Evolutionary conservation across 2,113 vertebrate species (phyloP).

Genomic region (Actenoides lindsayi): DNA sequence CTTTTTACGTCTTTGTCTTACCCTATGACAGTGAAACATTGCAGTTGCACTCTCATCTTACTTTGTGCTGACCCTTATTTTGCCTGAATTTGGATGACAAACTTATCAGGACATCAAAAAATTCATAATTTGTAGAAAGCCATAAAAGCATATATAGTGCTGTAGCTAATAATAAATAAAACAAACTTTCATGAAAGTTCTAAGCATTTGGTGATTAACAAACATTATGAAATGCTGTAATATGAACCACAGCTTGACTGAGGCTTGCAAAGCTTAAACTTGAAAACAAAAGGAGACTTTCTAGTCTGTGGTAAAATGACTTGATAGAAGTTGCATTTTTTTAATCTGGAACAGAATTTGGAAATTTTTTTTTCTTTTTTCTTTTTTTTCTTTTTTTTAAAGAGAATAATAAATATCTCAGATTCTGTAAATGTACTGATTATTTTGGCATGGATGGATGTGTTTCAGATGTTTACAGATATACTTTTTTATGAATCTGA

Average conservation of each 20-base stretch:
- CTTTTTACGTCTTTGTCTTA: not conserved
- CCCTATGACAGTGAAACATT: not conserved
- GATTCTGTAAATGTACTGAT: not conserved
- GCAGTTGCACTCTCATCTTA: not conserved
- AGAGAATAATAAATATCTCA: not conserved
- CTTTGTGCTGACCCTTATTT: not conserved
- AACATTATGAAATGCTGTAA: not conserved
- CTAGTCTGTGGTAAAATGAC: not conserved
- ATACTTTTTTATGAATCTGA: not conserved
- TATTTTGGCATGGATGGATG: not conserved
- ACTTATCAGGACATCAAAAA: not conserved
- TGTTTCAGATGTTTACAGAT: not conserved
- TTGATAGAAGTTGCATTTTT: not conserved
- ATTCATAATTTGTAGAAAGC: not conserved
- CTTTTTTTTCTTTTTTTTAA: constrained; percentile 12
- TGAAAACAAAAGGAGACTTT: constrained; percentile 27
- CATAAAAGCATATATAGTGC: not conserved
- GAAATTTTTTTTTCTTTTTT: not conserved
- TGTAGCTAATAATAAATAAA: not conserved
- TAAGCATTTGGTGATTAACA: not conserved
- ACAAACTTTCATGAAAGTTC: not conserved
- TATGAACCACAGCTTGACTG: not conserved
- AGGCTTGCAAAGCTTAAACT: not conserved
- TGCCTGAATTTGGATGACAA: not conserved
- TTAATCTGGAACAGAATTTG: constrained; percentile 8